Evolutionary conservation across 1,140 invertebrate genomes (phyloP).

Genomic region (Stegodyphus dumicola): DNA sequence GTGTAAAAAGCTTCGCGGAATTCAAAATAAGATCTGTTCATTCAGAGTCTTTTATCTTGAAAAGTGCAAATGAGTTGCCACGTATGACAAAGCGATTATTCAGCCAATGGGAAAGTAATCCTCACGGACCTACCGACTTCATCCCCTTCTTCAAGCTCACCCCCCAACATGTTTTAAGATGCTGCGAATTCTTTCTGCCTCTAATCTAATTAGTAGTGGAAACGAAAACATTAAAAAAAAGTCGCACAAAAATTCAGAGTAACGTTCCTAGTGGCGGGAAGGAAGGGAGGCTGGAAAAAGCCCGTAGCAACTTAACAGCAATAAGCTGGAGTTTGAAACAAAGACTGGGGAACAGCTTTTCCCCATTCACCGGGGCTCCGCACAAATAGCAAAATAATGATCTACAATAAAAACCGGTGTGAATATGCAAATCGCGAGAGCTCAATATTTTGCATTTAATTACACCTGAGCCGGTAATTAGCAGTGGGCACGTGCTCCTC

Average conservation of each 20-base stretch:
- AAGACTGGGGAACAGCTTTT: neutral
- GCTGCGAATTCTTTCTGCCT: conserved; percentile 35
- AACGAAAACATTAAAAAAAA: neutral
- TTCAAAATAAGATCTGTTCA: conserved; percentile 1
- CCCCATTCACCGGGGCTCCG: neutral
- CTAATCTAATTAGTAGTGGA: conserved; percentile 58
- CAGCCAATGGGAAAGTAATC: conserved; percentile 53
- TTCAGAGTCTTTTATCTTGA: conserved; percentile 17
- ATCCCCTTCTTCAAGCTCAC: neutral
- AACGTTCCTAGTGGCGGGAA: neutral
- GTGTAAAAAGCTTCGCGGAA: neutral
- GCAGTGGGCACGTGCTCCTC: conserved; percentile 47
- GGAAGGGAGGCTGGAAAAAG: conserved; percentile 10
- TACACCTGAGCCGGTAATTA: conserved; percentile 62
- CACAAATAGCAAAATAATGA: conserved; percentile 61
- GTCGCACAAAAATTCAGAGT: neutral
- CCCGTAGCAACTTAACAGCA: conserved; percentile 22
- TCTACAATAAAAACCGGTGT: conserved; percentile 60
- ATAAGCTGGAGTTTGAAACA: neutral
- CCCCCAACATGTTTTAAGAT: conserved; percentile 30
- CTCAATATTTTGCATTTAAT: conserved; percentile 62
- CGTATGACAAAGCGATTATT: conserved; percentile 57
- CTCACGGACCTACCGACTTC: conserved; percentile 3
- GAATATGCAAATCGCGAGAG: conserved; percentile 61
- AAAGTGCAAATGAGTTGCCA: conserved; percentile 55